These are phyloP conservation scores for Rhynchotus rufescens DNA, from an alignment of 2,797 vertebrate species.

Conservation along the genomic window DNA sequence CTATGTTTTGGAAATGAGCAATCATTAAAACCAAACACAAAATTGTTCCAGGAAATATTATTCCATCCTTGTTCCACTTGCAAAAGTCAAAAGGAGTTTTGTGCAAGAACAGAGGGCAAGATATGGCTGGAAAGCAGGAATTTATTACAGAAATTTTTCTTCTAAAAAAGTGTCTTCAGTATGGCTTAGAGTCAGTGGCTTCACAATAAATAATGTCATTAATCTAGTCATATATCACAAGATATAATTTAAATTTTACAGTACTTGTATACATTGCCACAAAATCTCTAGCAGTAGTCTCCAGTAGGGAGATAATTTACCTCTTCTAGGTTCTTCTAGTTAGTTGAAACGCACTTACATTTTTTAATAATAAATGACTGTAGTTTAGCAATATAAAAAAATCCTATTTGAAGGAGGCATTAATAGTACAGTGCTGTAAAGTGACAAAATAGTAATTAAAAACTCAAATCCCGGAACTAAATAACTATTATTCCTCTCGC, in stretches of 20 bases:
- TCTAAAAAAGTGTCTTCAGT: constrained; percentile 25
- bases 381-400: not conserved
- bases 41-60: constrained; percentile 59
- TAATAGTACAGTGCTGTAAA: not conserved
- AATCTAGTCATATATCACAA: constrained; percentile 11
- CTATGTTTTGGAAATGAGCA: constrained; percentile 44
- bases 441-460: not conserved
- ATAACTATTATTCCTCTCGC: not conserved
- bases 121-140: constrained; percentile 12
- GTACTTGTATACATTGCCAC: not conserved
- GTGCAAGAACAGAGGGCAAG: constrained; percentile 22
- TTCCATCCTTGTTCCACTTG: constrained; percentile 44
- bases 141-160: constrained; percentile 42
- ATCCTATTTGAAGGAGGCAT: not conserved
- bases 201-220: constrained; percentile 42
- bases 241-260: constrained; percentile 44
- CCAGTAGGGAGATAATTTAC: constrained; percentile 2
- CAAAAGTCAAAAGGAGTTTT: constrained; percentile 52
- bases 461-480: not conserved
- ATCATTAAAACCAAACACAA: constrained; percentile 41
- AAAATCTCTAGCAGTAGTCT: not conserved
- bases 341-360: not conserved
- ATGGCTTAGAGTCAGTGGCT: not conserved
- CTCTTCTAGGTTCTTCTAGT: not conserved
- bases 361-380: not conserved